Percentiles rank a stretch among this genome's conserved stretches.
phyloP scores from a whole-genome alignment of 1,140 invertebrate species.

The Drosophila sturtevanti region DNA sequence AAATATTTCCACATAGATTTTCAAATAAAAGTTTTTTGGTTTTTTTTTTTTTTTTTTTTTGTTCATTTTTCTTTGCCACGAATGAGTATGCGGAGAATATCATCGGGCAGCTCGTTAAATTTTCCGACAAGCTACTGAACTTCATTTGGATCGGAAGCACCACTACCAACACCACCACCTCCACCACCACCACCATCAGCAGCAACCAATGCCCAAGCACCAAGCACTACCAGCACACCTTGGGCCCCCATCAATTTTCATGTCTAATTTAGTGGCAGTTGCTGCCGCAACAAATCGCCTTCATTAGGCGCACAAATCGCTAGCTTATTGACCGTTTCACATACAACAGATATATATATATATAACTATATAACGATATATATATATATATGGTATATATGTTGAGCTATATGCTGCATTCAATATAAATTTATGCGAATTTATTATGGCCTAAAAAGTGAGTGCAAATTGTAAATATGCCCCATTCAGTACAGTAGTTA shows the following conservation, averaged over 20 bases:
- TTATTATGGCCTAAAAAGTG: constrained; percentile 59
- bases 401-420: constrained; percentile 29
- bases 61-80: too few relatives aligned
- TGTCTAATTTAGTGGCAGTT: constrained; percentile 70
- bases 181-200: neutral
- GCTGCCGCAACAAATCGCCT: constrained; percentile 71
- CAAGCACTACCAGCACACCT: constrained; percentile 16
- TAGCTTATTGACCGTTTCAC: constrained; percentile 62
- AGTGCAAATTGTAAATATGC: constrained; percentile 70
- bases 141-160: constrained; percentile 4
- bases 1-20: constrained; percentile 77
- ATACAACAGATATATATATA: neutral
- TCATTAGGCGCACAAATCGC: constrained; percentile 77
- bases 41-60: too few relatives aligned
- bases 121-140: constrained; percentile 10
- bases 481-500: constrained; percentile 69
- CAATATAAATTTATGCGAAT: constrained; percentile 60
- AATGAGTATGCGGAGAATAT: constrained; percentile 35
- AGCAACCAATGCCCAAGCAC: neutral
- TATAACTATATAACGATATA: neutral
- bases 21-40: constrained; percentile 49
- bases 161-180: neutral
- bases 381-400: neutral
- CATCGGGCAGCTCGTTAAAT: constrained; percentile 64
- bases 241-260: constrained; percentile 51